These are phyloP conservation scores for Chelonia mydas DNA, from an alignment of 2,797 vertebrate genomes.

Conservation along the genomic window DNA sequence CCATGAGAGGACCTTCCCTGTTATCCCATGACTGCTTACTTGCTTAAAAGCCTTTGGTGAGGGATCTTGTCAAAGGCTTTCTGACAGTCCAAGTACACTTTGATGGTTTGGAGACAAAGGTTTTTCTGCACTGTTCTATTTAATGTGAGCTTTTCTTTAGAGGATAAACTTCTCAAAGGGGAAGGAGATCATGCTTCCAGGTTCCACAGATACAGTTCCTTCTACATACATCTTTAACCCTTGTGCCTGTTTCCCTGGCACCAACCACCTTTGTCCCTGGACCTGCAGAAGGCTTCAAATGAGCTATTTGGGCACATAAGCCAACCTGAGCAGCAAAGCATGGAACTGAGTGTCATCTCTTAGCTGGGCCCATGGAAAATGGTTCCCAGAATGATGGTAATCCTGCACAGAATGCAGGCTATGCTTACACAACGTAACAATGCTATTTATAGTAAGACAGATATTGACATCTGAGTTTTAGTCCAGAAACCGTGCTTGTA, in stretches of 20 bases:
- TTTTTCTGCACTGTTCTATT: background rate
- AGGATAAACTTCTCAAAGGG: background rate
- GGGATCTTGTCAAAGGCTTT: no score
- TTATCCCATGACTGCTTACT: no score
- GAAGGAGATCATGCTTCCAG: background rate
- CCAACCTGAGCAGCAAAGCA: background rate
- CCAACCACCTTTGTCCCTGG: background rate
- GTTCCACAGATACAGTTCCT: background rate
- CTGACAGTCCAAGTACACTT: no score
- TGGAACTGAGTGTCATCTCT: background rate
- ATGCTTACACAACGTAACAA: background rate
- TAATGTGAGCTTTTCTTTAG: background rate
- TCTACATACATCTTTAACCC: background rate
- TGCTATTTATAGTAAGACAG: background rate
- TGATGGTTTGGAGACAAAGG: background rate
- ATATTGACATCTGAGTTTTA: background rate
- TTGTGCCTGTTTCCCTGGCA: background rate
- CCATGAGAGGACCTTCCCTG: no score
- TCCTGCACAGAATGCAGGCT: background rate
- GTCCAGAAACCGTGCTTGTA: background rate
- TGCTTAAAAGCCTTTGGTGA: no score
- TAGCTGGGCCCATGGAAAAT: background rate
- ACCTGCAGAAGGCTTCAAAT: background rate
- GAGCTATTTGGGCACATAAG: fast-evolving
- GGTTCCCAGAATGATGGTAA: background rate